Base-by-base conservation (phyloP, 2,113 vertebrate species). In the Ariopsis seemanni region DNA sequence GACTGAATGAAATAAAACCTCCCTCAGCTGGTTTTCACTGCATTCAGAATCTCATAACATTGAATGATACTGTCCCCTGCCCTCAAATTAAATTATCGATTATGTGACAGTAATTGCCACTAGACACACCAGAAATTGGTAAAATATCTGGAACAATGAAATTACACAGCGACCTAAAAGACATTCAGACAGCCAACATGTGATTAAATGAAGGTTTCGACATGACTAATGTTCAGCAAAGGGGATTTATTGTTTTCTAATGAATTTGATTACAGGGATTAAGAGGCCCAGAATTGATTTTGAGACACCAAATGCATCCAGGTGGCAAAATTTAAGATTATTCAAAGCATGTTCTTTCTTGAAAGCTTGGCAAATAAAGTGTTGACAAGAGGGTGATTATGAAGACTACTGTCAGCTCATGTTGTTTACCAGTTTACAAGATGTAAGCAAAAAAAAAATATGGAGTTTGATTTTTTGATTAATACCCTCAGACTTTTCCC, bases 251-350 rank as follows among this genome's bases (percentile, higher is more conserved):
- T 87, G 65, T 75, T 89, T 81, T 82, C 10, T 58, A 67, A 89
- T 87, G 50, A 87, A 87, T 89, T 74, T 84, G 57, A 89, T 87
- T 85, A 85, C 27, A 80, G 75, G 62, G 90, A 91, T 87, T 85
- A 88, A 62, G 34, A 55, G 27, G 87, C 74, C 74, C 86, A 55
- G 86, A 88, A 87, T 83, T 82, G 85, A 79, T 86, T 83, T 86
- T 65, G 86, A 67, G 57, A 53, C 83, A 87, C 62, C 17, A 65
- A 78, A n/a, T 86, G 80, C 81, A 84, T 79, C 72, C 85, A 89
- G 85, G 75, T 79, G 82, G 60, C 15, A 77, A 53, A 55, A 65
- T 60, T 25, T 30, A 58, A 34, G 42, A 25, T 75, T 63, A 75
- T 75, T 58, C 42, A 20, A 55, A 53, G 17, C 74, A 27, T 18